These are phyloP conservation scores for Leistus spinibarbis DNA, from an alignment of 2,888 invertebrate species.

Conservation along the genomic window DNA sequence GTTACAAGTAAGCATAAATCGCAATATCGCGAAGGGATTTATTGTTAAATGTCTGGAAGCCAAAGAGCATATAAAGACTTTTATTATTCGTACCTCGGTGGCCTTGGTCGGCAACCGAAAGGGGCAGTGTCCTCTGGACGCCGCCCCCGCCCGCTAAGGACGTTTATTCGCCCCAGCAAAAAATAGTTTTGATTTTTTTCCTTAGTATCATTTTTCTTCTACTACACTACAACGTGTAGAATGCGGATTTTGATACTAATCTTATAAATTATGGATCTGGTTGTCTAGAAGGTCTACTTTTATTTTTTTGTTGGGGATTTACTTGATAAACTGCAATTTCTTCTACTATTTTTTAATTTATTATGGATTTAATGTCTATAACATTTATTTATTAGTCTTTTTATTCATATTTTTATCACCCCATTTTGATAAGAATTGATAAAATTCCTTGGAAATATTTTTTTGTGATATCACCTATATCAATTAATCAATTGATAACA, in stretches of 20 bases:
- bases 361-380: too few species aligned
- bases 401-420: not conserved
- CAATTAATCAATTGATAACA: not conserved
- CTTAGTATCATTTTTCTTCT: not conserved
- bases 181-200: not conserved
- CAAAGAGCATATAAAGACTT: constrained; percentile 41
- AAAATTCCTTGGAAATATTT: not conserved
- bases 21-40: constrained; percentile 40
- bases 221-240: not conserved
- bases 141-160: constrained; percentile 40
- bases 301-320: too few species aligned
- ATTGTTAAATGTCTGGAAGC: constrained; percentile 25
- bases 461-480: not conserved
- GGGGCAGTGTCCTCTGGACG: constrained; percentile 44
- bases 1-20: not conserved
- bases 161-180: constrained; percentile 42
- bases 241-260: not conserved
- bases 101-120: constrained; percentile 43
- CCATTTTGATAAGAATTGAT: too few species aligned
- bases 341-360: too few species aligned
- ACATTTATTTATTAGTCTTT: too few species aligned
- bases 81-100: constrained; percentile 41
- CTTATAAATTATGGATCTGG: not conserved
- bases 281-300: not conserved
- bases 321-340: too few species aligned